phyloP scores from a whole-genome alignment of 1,140 invertebrate species.

The Bursaphelenchus mucronatus region DNA sequence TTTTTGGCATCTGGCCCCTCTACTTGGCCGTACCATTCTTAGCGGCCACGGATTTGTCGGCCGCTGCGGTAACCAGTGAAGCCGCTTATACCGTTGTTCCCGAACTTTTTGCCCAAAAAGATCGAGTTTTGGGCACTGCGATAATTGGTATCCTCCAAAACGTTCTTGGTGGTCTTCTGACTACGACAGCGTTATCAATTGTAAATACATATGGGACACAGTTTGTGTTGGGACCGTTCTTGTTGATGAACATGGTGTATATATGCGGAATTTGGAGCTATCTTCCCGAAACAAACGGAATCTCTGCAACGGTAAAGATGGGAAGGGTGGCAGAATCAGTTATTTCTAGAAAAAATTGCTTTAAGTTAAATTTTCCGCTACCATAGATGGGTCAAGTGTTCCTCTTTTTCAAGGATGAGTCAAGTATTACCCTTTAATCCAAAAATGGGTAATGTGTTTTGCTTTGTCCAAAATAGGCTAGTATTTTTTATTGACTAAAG shows the following conservation, averaged over 20 bases:
- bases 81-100: slow-evolving; percentile 40
- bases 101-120: slow-evolving; percentile 36
- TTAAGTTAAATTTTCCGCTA: neutral
- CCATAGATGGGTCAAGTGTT: neutral
- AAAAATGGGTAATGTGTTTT: neutral
- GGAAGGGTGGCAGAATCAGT: too few relatives aligned
- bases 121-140: slow-evolving; percentile 40
- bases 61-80: slow-evolving; percentile 42
- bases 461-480: too few relatives aligned
- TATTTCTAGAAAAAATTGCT: slow-evolving; percentile 17
- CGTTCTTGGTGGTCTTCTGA: slow-evolving; percentile 38
- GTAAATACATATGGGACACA: slow-evolving; percentile 39
- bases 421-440: neutral
- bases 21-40: slow-evolving; percentile 32
- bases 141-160: slow-evolving; percentile 43
- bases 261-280: slow-evolving; percentile 25
- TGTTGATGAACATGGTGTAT: slow-evolving; percentile 42
- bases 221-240: slow-evolving; percentile 37
- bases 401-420: neutral
- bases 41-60: slow-evolving; percentile 37
- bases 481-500: neutral
- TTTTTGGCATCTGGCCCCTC: slow-evolving; percentile 12
- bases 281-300: slow-evolving; percentile 43
- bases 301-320: slow-evolving; percentile 2
- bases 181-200: slow-evolving; percentile 31